Evolutionary conservation across 1,140 invertebrate genomes (phyloP).

Genomic region (Lepeophtheirus salmonis): DNA sequence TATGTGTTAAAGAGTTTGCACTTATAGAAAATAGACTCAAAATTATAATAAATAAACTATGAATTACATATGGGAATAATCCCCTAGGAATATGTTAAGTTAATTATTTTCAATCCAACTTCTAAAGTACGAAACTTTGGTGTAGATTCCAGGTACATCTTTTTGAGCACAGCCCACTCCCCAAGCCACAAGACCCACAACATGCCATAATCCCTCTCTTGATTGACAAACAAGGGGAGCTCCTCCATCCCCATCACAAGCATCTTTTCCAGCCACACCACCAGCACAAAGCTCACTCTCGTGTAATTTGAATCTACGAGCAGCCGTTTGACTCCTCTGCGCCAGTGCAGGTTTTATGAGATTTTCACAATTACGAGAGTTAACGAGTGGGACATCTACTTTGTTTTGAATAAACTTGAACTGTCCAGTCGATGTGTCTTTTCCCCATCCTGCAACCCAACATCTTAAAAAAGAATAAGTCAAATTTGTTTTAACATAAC

Average conservation of each 20-base stretch:
- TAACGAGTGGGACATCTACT: conserved; percentile 10
- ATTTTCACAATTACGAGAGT: background rate
- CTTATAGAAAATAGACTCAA: too few species aligned
- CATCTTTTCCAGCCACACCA: conserved; percentile 40
- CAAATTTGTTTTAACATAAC: background rate
- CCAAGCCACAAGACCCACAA: conserved; percentile 50
- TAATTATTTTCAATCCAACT: conserved; percentile 31
- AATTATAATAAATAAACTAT: too few species aligned
- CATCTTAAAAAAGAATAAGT: background rate
- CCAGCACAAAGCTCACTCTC: conserved; percentile 44
- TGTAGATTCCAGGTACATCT: conserved; percentile 46
- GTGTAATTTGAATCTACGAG: conserved; percentile 48
- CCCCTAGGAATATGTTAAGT: background rate
- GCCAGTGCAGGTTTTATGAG: background rate
- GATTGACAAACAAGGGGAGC: conserved; percentile 36
- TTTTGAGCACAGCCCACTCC: conserved; percentile 44
- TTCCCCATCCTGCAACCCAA: conserved; percentile 18
- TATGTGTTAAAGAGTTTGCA: too few species aligned
- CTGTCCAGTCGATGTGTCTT: conserved; percentile 3
- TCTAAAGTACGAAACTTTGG: conserved; percentile 38
- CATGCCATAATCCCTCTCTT: conserved; percentile 21
- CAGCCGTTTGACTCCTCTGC: conserved; percentile 46
- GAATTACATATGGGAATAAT: too few species aligned
- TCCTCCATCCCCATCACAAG: conserved; percentile 47
- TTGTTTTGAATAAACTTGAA: conserved; percentile 12